phyloP scores from a whole-genome alignment of 2,113 vertebrate species.

The Phycodurus eques region DNA sequence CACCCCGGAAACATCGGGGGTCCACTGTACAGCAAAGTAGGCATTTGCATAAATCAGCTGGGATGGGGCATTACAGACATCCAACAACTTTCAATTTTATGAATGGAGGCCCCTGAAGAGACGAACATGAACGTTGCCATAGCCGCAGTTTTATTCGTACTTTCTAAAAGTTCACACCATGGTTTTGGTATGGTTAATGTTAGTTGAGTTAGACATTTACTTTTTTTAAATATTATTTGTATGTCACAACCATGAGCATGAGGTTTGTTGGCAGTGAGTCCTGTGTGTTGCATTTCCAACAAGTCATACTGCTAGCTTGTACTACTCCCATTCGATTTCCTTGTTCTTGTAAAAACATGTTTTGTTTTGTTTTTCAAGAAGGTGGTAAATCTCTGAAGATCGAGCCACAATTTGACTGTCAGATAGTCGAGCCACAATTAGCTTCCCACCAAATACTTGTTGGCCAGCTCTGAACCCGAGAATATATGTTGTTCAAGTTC shows the following conservation, averaged over 20 bases:
- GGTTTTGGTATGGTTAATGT: no score
- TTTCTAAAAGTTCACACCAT: background rate
- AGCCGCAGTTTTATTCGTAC: background rate
- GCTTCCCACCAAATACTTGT: background rate
- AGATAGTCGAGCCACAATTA: background rate
- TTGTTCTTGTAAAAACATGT: background rate
- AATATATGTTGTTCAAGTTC: background rate
- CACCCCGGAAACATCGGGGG: no score
- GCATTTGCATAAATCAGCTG: background rate
- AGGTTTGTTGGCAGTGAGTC: background rate
- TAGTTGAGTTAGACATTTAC: no score
- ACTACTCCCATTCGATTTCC: background rate
- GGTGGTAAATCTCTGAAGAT: background rate
- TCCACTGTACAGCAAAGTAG: background rate
- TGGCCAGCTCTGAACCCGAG: background rate
- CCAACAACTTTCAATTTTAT: background rate
- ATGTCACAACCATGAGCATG: background rate
- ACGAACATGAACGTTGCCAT: background rate
- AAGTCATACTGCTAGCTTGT: background rate
- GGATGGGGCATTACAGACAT: background rate
- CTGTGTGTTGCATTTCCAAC: background rate
- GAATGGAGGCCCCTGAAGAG: background rate
- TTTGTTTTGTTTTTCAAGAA: background rate
- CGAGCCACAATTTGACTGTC: background rate
- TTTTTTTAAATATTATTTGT: background rate